phyloP scores from a whole-genome alignment of 2,113 vertebrate species.

The Labeo rohita region DNA sequence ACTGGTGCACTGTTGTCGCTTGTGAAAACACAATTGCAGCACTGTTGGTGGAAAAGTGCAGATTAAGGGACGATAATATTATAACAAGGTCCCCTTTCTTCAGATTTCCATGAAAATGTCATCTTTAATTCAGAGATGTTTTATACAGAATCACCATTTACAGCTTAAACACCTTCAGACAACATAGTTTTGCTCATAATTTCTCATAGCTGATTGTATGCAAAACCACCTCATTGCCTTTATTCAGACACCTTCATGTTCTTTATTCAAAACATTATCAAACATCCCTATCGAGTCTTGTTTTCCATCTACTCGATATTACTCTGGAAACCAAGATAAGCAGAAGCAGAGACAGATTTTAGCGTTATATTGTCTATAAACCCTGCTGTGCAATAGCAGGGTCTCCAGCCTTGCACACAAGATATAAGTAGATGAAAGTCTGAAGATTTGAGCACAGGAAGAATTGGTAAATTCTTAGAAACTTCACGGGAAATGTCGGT shows the following conservation, averaged over 20 bases:
- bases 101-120: no score
- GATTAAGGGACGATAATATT: no score
- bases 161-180: background rate
- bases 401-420: background rate
- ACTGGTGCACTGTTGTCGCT: no score
- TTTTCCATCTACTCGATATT: background rate
- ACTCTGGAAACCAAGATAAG: background rate
- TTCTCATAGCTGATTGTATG: background rate
- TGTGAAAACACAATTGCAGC: no score
- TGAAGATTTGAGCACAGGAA: background rate
- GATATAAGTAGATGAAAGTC: background rate
- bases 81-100: no score
- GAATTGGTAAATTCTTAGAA: background rate
- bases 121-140: background rate
- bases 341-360: background rate
- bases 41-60: no score
- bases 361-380: background rate
- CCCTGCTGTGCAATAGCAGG: background rate
- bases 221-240: background rate
- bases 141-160: background rate
- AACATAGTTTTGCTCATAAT: background rate
- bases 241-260: background rate
- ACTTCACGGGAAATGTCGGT: background rate
- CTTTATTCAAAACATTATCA: background rate
- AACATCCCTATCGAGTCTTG: background rate